These are phyloP conservation scores for Micrasema minimum DNA, from an alignment of 1,140 invertebrate genomes.

Conservation along the genomic window DNA sequence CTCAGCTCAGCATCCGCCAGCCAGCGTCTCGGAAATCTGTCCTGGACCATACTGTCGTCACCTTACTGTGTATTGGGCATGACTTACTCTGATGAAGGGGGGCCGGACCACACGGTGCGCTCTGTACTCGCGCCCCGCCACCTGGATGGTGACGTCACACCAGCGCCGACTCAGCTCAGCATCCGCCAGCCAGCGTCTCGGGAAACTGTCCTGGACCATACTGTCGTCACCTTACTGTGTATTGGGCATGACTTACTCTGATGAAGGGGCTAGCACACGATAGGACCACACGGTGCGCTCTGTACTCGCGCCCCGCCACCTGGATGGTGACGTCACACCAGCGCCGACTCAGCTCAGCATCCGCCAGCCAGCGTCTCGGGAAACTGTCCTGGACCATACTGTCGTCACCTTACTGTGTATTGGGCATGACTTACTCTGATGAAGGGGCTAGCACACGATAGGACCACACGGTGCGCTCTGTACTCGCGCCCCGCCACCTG, in stretches of 20 bases:
- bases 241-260: no score
- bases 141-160: constrained; percentile 60
- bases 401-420: neutral
- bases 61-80: no score
- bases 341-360: constrained; percentile 46
- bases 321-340: constrained; percentile 61
- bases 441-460: constrained; percentile 61
- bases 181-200: constrained; percentile 56
- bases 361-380: constrained; percentile 56
- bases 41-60: no score
- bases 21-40: no score
- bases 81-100: constrained; percentile 60
- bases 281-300: constrained; percentile 59
- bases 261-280: constrained; percentile 61
- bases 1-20: no score
- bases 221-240: neutral
- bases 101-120: constrained; percentile 60
- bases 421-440: constrained; percentile 60
- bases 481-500: constrained; percentile 57
- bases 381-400: constrained; percentile 14
- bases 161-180: constrained; percentile 53
- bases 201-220: constrained; percentile 12
- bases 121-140: constrained; percentile 57
- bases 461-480: constrained; percentile 59
- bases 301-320: constrained; percentile 57